Conservation (phyloP, 1,140 invertebrate species). For the Metopolophium dirhodum region DNA sequence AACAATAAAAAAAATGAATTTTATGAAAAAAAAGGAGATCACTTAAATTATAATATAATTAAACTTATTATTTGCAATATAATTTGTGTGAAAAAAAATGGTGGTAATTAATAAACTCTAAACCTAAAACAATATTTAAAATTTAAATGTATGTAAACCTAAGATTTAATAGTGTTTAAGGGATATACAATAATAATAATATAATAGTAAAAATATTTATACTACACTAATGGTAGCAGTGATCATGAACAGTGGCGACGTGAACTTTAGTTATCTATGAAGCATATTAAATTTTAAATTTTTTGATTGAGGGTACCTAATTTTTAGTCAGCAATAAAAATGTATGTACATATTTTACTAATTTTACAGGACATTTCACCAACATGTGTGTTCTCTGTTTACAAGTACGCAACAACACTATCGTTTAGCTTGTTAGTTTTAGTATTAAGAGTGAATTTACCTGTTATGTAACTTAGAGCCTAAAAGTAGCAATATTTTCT, state of each 20-base stretch:
- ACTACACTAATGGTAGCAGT: constrained; percentile 25
- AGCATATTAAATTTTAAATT: neutral
- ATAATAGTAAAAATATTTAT: neutral
- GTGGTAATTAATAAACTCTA: constrained; percentile 33
- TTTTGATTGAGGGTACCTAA: neutral
- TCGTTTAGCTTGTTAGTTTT: neutral
- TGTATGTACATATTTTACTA: neutral
- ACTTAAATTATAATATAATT: constrained; percentile 24
- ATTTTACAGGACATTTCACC: neutral
- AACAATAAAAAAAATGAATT: constrained; percentile 22
- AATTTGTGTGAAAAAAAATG: neutral
- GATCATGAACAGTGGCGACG: neutral
- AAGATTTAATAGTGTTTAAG: neutral
- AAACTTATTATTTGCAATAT: neutral
- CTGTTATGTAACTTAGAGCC: neutral
- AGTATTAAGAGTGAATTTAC: neutral
- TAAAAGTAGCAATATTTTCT: neutral
- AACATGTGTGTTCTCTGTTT: neutral
- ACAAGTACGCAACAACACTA: neutral
- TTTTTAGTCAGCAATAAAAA: neutral
- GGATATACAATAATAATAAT: constrained; percentile 33
- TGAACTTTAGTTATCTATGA: neutral
- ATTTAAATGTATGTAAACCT: constrained; percentile 13
- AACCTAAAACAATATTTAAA: constrained; percentile 28
- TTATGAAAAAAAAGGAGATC: constrained; percentile 35